phyloP scores from a whole-genome alignment of 2,888 invertebrate species.

The Ceriagrion tenellum region DNA sequence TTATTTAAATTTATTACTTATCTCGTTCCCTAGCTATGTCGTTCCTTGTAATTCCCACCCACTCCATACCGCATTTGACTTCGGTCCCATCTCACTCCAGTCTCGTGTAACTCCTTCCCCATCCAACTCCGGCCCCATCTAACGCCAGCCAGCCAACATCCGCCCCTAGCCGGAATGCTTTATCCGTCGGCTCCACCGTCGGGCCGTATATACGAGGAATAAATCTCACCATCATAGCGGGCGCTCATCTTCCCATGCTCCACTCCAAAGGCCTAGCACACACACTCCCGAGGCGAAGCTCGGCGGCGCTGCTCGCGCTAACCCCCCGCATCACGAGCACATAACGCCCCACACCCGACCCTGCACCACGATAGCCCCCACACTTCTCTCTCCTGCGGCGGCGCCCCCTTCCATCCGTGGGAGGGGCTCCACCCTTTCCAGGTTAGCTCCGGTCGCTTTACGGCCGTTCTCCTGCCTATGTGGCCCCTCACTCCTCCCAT shows the following conservation, averaged over 20 bases:
- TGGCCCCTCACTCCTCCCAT: not conserved
- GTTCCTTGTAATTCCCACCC: not conserved
- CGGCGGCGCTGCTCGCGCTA: not conserved
- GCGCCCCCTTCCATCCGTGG: not conserved
- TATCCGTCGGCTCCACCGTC: not conserved
- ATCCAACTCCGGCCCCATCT: not conserved
- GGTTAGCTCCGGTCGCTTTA: not conserved
- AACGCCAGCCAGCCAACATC: not conserved
- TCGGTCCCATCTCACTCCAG: not conserved
- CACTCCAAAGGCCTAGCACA: not conserved
- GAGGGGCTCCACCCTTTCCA: not conserved
- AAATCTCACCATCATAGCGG: conserved; percentile 8
- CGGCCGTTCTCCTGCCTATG: not conserved
- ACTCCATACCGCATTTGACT: not conserved
- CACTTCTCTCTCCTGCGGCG: not conserved
- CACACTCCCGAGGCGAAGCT: not conserved
- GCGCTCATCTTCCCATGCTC: not conserved
- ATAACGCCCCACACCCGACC: not conserved
- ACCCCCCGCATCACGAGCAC: not conserved
- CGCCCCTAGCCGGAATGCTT: not conserved
- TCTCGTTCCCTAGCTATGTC: not conserved
- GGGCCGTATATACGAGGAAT: not conserved
- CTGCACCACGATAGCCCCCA: not conserved
- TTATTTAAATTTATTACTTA: not conserved
- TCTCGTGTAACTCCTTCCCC: not conserved